Evolutionary conservation across 2,113 vertebrate genomes (phyloP).

Genomic region (Ciconia boyciana): DNA sequence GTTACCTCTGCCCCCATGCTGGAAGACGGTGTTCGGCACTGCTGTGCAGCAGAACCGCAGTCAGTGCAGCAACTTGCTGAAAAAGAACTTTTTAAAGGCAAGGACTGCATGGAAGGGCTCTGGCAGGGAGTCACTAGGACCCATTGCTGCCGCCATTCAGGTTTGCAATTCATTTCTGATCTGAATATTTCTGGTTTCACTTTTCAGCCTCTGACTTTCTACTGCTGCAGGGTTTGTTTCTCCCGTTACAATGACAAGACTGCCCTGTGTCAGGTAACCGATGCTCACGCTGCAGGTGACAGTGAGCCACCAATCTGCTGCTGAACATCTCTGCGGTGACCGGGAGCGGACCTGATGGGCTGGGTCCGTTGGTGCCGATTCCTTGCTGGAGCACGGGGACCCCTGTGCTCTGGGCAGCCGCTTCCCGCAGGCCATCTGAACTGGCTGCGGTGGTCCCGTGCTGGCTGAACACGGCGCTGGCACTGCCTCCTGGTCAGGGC

Average conservation of each 20-base stretch:
- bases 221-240: neutral
- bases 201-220: neutral
- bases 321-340: neutral
- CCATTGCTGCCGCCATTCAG: neutral
- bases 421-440: too few relatives aligned
- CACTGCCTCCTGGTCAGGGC: neutral
- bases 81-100: neutral
- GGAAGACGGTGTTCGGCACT: neutral
- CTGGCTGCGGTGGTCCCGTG: neutral
- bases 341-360: neutral
- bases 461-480: neutral
- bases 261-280: neutral
- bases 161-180: neutral
- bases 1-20: too few relatives aligned
- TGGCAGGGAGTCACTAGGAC: too few relatives aligned
- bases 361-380: neutral
- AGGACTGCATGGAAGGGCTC: neutral
- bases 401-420: neutral
- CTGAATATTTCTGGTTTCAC: neutral
- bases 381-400: neutral
- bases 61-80: neutral
- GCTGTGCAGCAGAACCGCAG: rapidly evolving
- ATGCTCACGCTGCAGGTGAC: neutral
- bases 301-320: neutral
- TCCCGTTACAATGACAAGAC: neutral